These are phyloP conservation scores for Octodonta nipae DNA, from an alignment of 2,888 invertebrate genomes.

Conservation along the genomic window DNA sequence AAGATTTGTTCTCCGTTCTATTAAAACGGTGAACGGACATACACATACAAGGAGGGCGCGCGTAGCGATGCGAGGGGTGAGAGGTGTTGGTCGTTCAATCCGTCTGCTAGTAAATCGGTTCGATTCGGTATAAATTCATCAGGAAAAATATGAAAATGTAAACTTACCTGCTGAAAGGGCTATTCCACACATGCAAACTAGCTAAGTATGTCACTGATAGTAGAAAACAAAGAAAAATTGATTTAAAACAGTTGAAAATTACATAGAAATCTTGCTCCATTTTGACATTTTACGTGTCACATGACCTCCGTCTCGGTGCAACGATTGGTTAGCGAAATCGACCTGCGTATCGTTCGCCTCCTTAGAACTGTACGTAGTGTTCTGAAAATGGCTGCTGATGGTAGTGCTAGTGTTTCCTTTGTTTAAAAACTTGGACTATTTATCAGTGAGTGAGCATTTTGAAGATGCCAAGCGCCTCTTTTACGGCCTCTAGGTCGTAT, in stretches of 20 bases:
- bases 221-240: conserved; percentile 60
- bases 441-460: conserved; percentile 30
- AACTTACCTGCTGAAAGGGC: conserved; percentile 56
- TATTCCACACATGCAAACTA: conserved; percentile 79
- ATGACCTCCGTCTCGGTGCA: conserved; percentile 5
- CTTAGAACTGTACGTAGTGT: conserved; percentile 13
- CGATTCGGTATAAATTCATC: conserved; percentile 8
- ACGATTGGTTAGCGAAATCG: conserved; percentile 11
- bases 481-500: conserved; percentile 84
- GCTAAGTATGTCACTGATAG: conserved; percentile 70
- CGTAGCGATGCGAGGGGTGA: conserved; percentile 13
- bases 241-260: conserved; percentile 42
- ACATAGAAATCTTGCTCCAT: conserved; percentile 27
- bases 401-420: conserved; percentile 71
- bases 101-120: conserved; percentile 10
- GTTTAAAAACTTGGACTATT: conserved; percentile 45
- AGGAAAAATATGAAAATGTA: conserved; percentile 11
- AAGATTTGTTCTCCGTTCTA: conserved; percentile 1
- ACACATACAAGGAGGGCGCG: conserved; percentile 6
- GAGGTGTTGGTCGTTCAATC: conserved; percentile 9
- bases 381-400: conserved; percentile 69
- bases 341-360: conserved; percentile 13
- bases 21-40: conserved; percentile 8
- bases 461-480: conserved; percentile 90
- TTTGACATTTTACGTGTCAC: conserved; percentile 14